Percentiles rank a stretch among this genome's conserved stretches.
Conservation (phyloP, 2,113 vertebrate genomes). For the Pica pica region DNA sequence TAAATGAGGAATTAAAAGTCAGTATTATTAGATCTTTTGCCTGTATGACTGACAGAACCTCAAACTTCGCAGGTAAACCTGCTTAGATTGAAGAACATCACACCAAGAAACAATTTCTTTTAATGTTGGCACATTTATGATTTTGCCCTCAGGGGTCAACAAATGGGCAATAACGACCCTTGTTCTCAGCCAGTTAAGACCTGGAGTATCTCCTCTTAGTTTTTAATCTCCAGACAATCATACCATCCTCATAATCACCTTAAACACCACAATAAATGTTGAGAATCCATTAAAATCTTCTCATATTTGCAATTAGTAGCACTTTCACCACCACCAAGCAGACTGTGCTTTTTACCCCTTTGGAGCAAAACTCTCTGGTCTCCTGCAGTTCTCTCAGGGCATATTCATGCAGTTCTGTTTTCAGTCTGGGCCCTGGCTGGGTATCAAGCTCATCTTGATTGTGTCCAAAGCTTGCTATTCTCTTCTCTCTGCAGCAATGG, state of each 20-base stretch:
- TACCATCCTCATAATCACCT: neutral
- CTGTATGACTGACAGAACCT: neutral
- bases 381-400: neutral
- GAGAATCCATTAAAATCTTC: neutral
- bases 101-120: neutral
- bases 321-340: neutral
- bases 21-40: neutral
- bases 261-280: neutral
- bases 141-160: neutral
- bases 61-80: neutral
- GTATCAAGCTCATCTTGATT: neutral
- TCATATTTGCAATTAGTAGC: neutral
- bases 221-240: neutral
- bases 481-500: neutral
- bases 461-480: neutral
- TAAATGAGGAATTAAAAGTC: neutral
- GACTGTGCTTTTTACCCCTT: neutral
- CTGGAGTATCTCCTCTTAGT: neutral
- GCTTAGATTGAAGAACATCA: neutral
- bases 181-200: neutral
- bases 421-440: neutral
- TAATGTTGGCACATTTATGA: neutral
- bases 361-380: neutral
- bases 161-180: neutral
- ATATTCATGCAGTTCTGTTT: neutral